Evolutionary conservation across 2,113 vertebrate species (phyloP).

Genomic region (mouse (Mus musculus)): GRCm39 chr10:107057001-107057500

Average conservation of each 20-base stretch:
- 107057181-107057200: not conserved
- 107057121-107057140: slow-evolving; percentile 15
- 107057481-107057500: slow-evolving; percentile 65
- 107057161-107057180: slow-evolving; percentile 46
- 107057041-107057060: slow-evolving; percentile 51
- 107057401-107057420: slow-evolving; percentile 35
- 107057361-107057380: slow-evolving; percentile 48
- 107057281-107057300: slow-evolving; percentile 61
- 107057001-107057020: not conserved
- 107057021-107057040: not conserved
- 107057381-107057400: slow-evolving; percentile 58
- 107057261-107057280: slow-evolving; percentile 70
- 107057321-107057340: slow-evolving; percentile 55
- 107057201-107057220: slow-evolving; percentile 54
- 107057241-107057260: slow-evolving; percentile 64
- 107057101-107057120: slow-evolving; percentile 31
- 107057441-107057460: slow-evolving; percentile 57
- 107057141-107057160: not conserved
- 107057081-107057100: not conserved
- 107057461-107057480: slow-evolving; percentile 42
- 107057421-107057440: slow-evolving; percentile 41
- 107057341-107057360: slow-evolving; percentile 6
- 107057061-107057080: not conserved
- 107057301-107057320: slow-evolving; percentile 57
- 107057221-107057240: slow-evolving; percentile 67